Base-by-base conservation (phyloP, 2,888 invertebrate genomes). In the Nezara viridula region DNA sequence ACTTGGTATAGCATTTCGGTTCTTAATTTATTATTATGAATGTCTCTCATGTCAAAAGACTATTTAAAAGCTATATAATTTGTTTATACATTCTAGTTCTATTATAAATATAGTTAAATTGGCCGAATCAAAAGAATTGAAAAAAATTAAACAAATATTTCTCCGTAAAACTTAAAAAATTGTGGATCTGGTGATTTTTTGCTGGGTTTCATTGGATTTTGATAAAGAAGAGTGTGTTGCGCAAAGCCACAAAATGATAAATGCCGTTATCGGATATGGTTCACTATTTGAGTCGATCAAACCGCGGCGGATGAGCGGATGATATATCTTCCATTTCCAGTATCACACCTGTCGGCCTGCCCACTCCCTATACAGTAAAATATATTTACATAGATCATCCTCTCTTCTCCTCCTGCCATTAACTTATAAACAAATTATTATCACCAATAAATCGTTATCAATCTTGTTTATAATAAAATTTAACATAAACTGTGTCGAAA, bases 371-470 rank as follows among this genome's bases (percentile, higher is more conserved):
- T 73, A 73, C 19, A 2, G 2, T 37, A 73, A 73, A 73, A 73
- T 73, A 73, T 73, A 73, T 73, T 73, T 73, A 73, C 32, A 73
- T 73, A 73, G 32, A 37, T 73, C 66, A 73, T 37, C 19, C 27
- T 9, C 27, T 19, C 16, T 19, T 16, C 7, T 21, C 0, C 21
- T 4, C 32, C 6, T 7, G 2, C 37, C 66, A 5, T 73, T 37
- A 73, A 73, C 66, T 73, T 73, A 73, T 73, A 73, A 73, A 19
- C 66, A 37, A 73, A 73, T 32, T 73, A 73, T 73, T 73, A 73
- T 37, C 32, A 37, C 19, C 66, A 19, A 73, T 73, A 73, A 73
- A 73, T 73, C 66, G 2, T 21, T 73, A 73, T 73, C 66, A 32
- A 73, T 9, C 2, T 32, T 66, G n/a, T 66, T 37, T 7, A 73